Evolutionary conservation across 1,140 invertebrate genomes (phyloP).

Genomic region (Thaumatotibia leucotreta): DNA sequence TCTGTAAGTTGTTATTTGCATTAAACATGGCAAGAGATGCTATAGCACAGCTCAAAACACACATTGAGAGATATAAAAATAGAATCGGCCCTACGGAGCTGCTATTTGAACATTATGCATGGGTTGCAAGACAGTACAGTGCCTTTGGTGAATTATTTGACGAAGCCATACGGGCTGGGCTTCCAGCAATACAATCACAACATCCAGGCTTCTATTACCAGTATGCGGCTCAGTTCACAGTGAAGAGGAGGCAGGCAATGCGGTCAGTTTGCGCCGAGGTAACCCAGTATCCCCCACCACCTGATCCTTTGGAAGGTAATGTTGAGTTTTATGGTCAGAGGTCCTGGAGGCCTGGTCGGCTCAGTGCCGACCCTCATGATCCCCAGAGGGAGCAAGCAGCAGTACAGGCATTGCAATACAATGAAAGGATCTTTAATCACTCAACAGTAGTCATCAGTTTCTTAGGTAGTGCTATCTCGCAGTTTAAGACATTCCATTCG

Average conservation of each 20-base stretch:
- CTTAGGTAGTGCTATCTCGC: slow-evolving; percentile 91
- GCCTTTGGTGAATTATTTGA: slow-evolving; percentile 97
- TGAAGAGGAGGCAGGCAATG: slow-evolving; percentile 85
- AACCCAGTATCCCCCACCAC: slow-evolving; percentile 77
- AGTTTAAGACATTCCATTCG: slow-evolving; percentile 95
- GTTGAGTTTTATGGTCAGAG: slow-evolving; percentile 96
- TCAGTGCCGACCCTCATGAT: slow-evolving; percentile 90
- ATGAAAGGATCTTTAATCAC: slow-evolving; percentile 90
- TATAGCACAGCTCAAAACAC: slow-evolving; percentile 93
- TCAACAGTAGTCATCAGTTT: slow-evolving; percentile 91
- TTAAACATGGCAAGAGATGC: slow-evolving; percentile 94
- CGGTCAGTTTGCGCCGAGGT: slow-evolving; percentile 85
- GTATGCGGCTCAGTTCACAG: slow-evolving; percentile 92
- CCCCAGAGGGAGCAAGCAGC: slow-evolving; percentile 86
- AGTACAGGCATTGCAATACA: slow-evolving; percentile 87
- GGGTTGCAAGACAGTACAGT: slow-evolving; percentile 96
- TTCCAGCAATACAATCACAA: slow-evolving; percentile 94
- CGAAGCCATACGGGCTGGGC: slow-evolving; percentile 92
- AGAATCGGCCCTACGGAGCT: slow-evolving; percentile 88
- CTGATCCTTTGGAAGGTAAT: slow-evolving; percentile 83
- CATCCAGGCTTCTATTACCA: slow-evolving; percentile 98
- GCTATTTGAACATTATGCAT: slow-evolving; percentile 96
- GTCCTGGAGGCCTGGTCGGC: slow-evolving; percentile 91
- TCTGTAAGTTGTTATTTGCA: slow-evolving; percentile 92
- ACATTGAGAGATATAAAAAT: slow-evolving; percentile 92